Base-by-base conservation (phyloP, 2,888 invertebrate species). In the Campoplex capitator region DNA sequence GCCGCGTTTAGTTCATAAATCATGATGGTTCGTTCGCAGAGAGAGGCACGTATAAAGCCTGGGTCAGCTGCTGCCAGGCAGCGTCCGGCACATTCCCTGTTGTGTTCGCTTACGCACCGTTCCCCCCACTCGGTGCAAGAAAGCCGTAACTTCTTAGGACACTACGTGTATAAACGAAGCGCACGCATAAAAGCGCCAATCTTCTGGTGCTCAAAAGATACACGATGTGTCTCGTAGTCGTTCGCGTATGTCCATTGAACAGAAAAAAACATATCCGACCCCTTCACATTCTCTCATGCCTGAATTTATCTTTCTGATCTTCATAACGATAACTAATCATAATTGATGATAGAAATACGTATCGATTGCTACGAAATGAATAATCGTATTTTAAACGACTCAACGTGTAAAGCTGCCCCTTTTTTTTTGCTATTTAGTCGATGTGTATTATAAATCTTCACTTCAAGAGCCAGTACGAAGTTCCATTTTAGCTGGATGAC, bases 1-100 rank as follows among this genome's bases (percentile, higher is more conserved):
- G 87, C 89, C 87, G 62, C 28, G 89, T 88, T 90, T 88, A 88
- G 89, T 89, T 76, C 91, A 93, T 93, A 93, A 93, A 94, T 94
- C 93, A 93, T 91, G 88, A 87, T 89, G 89, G 90, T 91, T 90
- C 90, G 90, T 84, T 77, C 70, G 74, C 70, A 82, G 78, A 76
- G 74, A 73, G 83, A 56, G 70, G 58, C 51, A 42, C 67, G 18
- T 54, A 83, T 62, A 78, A 70, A 82, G 76, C 65, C 56, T 90
- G 89, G 91, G 91, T 92, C 93, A 93, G 92, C 92, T 91, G 92
- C 90, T 83, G 79, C 76, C 67, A 38, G 71, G 54, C 75, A 76
- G 51, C 74, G 86, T 87, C 90, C 89, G 90, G 88, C 91, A 71
- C 83, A 89, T 91, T 90, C 81, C 84, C 75, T 68, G 83, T 71